Evolutionary conservation across 2,113 vertebrate genomes (phyloP).

Genomic region (Halcyon malimbica): DNA sequence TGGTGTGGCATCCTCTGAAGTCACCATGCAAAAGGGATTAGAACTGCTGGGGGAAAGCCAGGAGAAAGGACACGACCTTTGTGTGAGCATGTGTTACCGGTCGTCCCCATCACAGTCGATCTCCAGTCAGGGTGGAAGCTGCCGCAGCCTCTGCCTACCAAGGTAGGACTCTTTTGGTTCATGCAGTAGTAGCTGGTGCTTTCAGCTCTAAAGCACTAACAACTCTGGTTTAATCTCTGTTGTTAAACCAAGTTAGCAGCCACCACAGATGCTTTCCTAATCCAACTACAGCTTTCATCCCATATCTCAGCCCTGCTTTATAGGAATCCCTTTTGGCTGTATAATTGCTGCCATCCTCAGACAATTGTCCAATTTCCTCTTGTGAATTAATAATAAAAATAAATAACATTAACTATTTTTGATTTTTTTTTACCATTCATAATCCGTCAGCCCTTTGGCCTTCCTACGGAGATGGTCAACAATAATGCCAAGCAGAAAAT

Average conservation of each 20-base stretch:
- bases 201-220: not conserved
- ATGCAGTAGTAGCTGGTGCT: not conserved
- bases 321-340: not conserved
- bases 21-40: not conserved
- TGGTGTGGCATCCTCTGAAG: not conserved
- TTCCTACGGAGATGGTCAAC: not conserved
- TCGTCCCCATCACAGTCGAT: not conserved
- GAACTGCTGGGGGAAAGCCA: not conserved
- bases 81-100: fast-evolving
- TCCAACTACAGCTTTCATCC: not conserved
- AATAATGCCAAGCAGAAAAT: not conserved
- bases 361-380: not conserved
- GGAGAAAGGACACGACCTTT: not conserved
- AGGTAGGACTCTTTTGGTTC: not conserved
- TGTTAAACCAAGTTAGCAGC: not conserved
- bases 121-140: not conserved
- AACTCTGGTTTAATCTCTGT: not conserved
- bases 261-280: conserved; percentile 2
- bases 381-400: not conserved
- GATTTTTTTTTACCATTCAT: not conserved
- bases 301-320: not conserved
- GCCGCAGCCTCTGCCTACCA: not conserved
- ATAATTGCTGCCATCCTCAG: not conserved
- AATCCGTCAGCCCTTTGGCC: not conserved
- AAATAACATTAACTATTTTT: not conserved